Base-by-base conservation (phyloP, 2,888 invertebrate species). In the Stenotaenia linearis region DNA sequence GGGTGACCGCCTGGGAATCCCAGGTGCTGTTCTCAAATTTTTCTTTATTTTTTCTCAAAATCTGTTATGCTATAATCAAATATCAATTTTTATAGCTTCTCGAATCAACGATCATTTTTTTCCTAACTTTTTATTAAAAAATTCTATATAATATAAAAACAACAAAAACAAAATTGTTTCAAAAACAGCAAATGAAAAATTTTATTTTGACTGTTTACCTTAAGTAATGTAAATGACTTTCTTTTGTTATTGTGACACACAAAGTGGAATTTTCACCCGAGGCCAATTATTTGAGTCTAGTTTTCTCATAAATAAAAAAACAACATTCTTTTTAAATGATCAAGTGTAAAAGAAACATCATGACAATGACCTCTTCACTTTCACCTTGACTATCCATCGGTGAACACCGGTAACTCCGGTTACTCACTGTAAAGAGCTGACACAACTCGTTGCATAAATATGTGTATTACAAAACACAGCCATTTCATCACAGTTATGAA, bases 1-100 rank as follows among this genome's bases (percentile, higher is more conserved):
- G 84, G 83, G 83, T 83, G 84, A 84, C 83, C 83, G 83, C 83
- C 82, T 84, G 84, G 83, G 84, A 84, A 84, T 82, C 83, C 83
- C 85, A 84, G 82, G 82, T 83, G 83, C 81, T 82, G 82, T 82
- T 82, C 82, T 80, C 78, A 21, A 9, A 1, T 79, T 75, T 37
- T 75, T 28, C 3, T 18, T 45, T 45, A 15, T 45, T n/a, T 40
- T 40, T 9, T 40, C 15, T 9, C 12, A 40, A 40, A 12, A 12
- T 40, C 12, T 40, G n/a, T 40, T 40, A 15, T 40, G 7, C 2
- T 15, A 12, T 32, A 32, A 32, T 6, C 9, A 9, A 4, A 32
- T 32, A 32, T 6, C 32, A 9, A 32, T 6, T 6, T n/a, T n/a
- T n/a, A n/a, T n/a, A n/a, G n/a, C n/a, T n/a, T n/a, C n/a, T n/a